Evolutionary conservation across 1,140 invertebrate genomes (phyloP), one percentile per base, ranked within the genome.

Genomic region (Drosophila neocordata): DNA sequence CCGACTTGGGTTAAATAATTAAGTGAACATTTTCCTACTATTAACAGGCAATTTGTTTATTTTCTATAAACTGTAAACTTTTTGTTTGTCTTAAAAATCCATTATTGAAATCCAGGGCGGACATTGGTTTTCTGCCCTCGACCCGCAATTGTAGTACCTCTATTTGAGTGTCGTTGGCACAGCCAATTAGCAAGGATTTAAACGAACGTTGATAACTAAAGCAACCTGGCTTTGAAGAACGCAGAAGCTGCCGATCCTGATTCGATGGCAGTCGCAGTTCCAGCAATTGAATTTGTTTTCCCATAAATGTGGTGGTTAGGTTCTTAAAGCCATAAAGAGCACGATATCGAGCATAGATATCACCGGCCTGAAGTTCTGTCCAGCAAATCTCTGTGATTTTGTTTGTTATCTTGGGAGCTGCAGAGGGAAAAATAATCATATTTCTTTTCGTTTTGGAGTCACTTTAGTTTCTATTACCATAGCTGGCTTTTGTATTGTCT

Each of bases 401-500:
- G 44, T 92, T 90, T 34, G 92, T 93, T 61, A 96, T 93, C 93
- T 96, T 96, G 63, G 95, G 95, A 44, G 96, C 96, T 96, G 27
- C 7, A 79, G 76, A 7, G 5, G 24, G 53, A 20, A 18, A 2
- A 6, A 7, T 31, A 11, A 9, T 53, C 51, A 5, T 9, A 18
- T 1, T 11, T 34, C 5, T 12, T 11, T 4, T 31, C 1, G 13
- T 59, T 71, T 61, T 76, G 8, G 15, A 37, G 44, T 69, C 65
- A 35, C 63, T 65, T 57, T 18, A 22, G 53, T 51, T 44, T 24
- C 22, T 6, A 6, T 85, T 93, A 96, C 96, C 96, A 92, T 95
- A 95, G n/a, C 95, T 95, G 38, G 95, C 93, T 59, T 92, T 92
- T 59, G 91, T 76, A 64, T 93, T 79, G 53, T 93, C 91, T 91